phyloP scores from a whole-genome alignment of 2,888 invertebrate genomes.

The Carcina quercana region DNA sequence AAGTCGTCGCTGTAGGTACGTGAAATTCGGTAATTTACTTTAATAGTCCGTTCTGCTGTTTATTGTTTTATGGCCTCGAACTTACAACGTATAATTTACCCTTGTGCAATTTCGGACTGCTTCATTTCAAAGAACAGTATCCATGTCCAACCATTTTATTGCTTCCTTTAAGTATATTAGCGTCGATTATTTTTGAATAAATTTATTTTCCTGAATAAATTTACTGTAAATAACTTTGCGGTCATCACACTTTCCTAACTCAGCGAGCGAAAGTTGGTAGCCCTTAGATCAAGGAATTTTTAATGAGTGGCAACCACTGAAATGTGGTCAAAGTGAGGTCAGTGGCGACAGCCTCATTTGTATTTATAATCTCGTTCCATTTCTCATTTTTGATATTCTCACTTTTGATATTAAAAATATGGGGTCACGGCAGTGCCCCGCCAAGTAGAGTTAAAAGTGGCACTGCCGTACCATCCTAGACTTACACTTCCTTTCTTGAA shows the following conservation, averaged over 20 bases:
- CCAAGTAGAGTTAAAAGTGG: too few species aligned
- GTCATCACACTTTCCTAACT: background rate
- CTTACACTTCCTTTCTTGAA: too few species aligned
- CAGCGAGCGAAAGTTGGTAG: conserved; percentile 15
- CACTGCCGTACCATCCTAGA: too few species aligned
- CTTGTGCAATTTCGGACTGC: conserved; percentile 20
- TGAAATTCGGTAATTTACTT: conserved; percentile 30
- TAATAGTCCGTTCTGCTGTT: conserved; percentile 25
- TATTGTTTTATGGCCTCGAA: conserved; percentile 28
- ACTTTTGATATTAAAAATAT: too few species aligned
- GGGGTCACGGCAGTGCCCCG: too few species aligned
- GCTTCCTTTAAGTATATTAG: conserved; percentile 17
- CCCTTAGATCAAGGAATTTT: too few species aligned
- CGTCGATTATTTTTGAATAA: conserved; percentile 18
- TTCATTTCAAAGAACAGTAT: conserved; percentile 22
- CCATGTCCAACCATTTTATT: conserved; percentile 21
- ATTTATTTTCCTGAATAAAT: conserved; percentile 18
- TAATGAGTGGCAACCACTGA: conserved; percentile 13
- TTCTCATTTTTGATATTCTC: too few species aligned
- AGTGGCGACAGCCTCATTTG: too few species aligned
- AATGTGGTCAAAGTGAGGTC: too few species aligned
- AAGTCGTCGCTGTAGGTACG: conserved; percentile 17
- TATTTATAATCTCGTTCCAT: too few species aligned
- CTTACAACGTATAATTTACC: conserved; percentile 27
- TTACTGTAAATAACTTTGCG: conserved; percentile 1